Conservation (phyloP, 2,888 invertebrate species). For the Drosophila longiperda region DNA sequence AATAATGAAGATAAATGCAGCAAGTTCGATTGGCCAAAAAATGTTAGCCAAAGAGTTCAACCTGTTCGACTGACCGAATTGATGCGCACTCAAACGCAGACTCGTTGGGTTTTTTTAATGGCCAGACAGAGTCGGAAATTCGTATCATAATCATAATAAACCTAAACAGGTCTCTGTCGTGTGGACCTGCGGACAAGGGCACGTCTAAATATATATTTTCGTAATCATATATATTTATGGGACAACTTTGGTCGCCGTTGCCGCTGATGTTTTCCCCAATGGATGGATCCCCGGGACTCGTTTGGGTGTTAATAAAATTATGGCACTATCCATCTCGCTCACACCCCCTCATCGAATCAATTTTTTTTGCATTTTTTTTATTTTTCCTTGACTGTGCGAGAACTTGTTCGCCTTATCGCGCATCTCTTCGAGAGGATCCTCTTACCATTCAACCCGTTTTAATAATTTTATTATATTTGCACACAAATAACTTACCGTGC, state of each 20-base stretch:
- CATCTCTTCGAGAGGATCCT: slow-evolving; percentile 59
- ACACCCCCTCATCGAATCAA: slow-evolving; percentile 34
- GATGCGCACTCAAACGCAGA: slow-evolving; percentile 57
- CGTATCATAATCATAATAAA: slow-evolving; percentile 75
- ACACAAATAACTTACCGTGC: slow-evolving; percentile 67
- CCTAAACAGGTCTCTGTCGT: slow-evolving; percentile 58
- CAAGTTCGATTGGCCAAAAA: slow-evolving; percentile 59
- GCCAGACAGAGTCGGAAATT: slow-evolving; percentile 65
- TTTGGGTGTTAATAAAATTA: slow-evolving; percentile 76
- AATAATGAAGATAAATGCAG: slow-evolving; percentile 75
- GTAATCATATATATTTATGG: slow-evolving; percentile 79
- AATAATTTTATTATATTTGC: slow-evolving; percentile 76
- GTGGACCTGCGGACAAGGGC: slow-evolving; percentile 26
- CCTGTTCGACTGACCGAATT: slow-evolving; percentile 77
- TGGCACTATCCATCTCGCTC: slow-evolving; percentile 46
- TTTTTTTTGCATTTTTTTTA: neutral
- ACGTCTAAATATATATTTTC: slow-evolving; percentile 69
- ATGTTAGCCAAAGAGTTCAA: slow-evolving; percentile 55
- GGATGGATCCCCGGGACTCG: slow-evolving; percentile 48
- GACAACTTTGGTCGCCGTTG: slow-evolving; percentile 54
- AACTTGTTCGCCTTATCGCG: slow-evolving; percentile 55
- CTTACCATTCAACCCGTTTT: slow-evolving; percentile 69
- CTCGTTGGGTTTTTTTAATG: slow-evolving; percentile 45
- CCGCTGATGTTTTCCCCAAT: slow-evolving; percentile 30
- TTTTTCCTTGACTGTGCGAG: slow-evolving; percentile 2